phyloP scores from a whole-genome alignment of 92 coral and sea anemone species.

The Zoanthus sansibaricus region DNA sequence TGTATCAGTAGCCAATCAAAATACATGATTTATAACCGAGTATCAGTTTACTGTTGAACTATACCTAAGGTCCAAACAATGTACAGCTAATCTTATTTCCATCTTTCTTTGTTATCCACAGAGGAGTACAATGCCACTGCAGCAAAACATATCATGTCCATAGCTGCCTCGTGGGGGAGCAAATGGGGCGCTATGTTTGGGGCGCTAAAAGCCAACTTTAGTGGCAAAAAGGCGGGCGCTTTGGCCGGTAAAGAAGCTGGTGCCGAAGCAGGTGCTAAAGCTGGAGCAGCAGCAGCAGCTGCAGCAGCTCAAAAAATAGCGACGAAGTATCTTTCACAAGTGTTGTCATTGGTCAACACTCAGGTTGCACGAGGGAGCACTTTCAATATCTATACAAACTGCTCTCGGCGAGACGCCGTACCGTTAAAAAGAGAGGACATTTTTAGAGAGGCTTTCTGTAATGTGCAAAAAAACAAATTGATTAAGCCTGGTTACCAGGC shows the following conservation, averaged over 20 bases:
- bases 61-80: too few species aligned
- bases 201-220: conserved; percentile 23
- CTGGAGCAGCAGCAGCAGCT: conserved; percentile 38
- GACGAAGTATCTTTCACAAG: conserved; percentile 31
- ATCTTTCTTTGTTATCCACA: not conserved
- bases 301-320: conserved; percentile 21
- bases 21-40: too few species aligned
- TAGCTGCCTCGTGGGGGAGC: conserved; percentile 30
- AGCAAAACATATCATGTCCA: not conserved
- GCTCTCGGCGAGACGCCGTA: conserved; percentile 23
- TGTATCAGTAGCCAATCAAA: too few species aligned
- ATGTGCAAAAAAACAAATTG: not conserved
- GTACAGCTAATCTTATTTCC: not conserved
- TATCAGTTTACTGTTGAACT: too few species aligned
- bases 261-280: conserved; percentile 20
- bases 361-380: conserved; percentile 17
- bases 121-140: conserved; percentile 29
- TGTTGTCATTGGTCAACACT: conserved; percentile 21
- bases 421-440: conserved; percentile 35
- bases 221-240: conserved; percentile 36
- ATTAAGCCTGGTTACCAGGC: not conserved
- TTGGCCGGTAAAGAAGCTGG: conserved; percentile 39
- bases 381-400: conserved; percentile 37
- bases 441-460: conserved; percentile 38
- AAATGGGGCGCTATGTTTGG: conserved; percentile 41